phyloP scores from a whole-genome alignment of 2,888 invertebrate genomes.

The Drosophila nigricruria region DNA sequence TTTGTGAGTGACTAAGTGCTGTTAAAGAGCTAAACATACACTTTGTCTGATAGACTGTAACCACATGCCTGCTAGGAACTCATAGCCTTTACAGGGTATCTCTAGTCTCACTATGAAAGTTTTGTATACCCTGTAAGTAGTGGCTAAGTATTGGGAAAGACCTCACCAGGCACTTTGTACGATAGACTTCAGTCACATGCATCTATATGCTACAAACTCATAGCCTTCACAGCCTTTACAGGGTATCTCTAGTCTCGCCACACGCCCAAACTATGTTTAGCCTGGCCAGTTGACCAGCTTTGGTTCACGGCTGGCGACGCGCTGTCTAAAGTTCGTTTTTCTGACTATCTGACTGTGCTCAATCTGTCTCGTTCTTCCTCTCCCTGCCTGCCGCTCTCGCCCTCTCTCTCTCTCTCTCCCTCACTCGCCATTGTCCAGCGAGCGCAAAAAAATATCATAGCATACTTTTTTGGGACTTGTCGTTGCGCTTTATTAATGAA shows the following conservation, averaged over 20 bases:
- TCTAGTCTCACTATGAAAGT: background rate
- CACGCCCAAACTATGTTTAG: background rate
- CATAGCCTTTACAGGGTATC: background rate
- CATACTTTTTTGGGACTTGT: conserved; percentile 53
- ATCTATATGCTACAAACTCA: background rate
- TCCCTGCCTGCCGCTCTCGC: background rate
- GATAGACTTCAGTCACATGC: background rate
- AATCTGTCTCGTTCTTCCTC: conserved; percentile 6
- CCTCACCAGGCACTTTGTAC: background rate
- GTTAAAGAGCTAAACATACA: background rate
- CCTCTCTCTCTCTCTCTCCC: background rate
- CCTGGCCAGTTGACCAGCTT: conserved; percentile 6
- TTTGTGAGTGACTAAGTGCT: background rate
- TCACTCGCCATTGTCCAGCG: conserved; percentile 20
- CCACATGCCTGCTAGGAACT: no score
- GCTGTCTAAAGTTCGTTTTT: conserved; percentile 70
- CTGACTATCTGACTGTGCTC: conserved; percentile 46
- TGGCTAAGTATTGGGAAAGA: background rate
- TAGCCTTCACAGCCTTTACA: background rate
- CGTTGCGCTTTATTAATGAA: conserved; percentile 72
- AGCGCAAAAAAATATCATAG: conserved; percentile 35
- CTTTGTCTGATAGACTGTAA: background rate
- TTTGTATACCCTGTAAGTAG: background rate
- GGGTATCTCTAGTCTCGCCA: background rate
- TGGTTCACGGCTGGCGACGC: conserved; percentile 34